Base-by-base conservation (phyloP, 2,797 vertebrate species). In the Chelon auratus region DNA sequence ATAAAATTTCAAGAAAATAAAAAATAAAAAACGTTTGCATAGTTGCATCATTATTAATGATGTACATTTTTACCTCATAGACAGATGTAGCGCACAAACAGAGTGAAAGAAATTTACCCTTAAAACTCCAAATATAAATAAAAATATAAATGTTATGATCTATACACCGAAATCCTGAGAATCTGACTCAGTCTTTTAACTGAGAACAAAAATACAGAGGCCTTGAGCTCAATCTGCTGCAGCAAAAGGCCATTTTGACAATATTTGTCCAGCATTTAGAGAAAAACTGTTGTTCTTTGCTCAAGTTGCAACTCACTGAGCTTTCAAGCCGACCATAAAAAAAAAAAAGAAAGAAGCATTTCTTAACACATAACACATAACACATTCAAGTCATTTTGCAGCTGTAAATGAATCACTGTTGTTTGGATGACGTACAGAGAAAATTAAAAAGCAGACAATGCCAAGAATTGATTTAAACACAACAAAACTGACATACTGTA, bases 121-220 rank as follows among this genome's bases (percentile, higher is more conserved):
- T 10, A 66, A 50, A 81, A 20, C 58, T 14, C 50, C 12, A 65
- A 9, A 77, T 39, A 69, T 60, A 77, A 81, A 82, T 81, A 80
- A 47, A 76, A 74, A 81, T 66, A 12, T 22, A 72, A 66, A 75
- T 82, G 30, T 59, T 61, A 15, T 56, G 30, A 72, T 40, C 42
- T 60, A 42, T 47, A 84, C 72, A 85, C 24, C 64, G 2, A 80
- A 77, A 61, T 68, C 5, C 93, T 91, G 91, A 94, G 91, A 88
- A 80, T 82, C 60, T 50, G 56, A 54, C 79, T 78, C 84, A 88
- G 84, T 81, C 72, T 64, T 72, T 72, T 20, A 77, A 84, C 83
- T 69, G 86, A 90, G 84, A 67, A 4, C 0, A 0, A 62, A 61
- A 62, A 61, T 9, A 13, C 17, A 18, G 36, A 48, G 42, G 18